Conservation (phyloP, 1,140 invertebrate genomes). For the Lasioglossum baleicum region DNA sequence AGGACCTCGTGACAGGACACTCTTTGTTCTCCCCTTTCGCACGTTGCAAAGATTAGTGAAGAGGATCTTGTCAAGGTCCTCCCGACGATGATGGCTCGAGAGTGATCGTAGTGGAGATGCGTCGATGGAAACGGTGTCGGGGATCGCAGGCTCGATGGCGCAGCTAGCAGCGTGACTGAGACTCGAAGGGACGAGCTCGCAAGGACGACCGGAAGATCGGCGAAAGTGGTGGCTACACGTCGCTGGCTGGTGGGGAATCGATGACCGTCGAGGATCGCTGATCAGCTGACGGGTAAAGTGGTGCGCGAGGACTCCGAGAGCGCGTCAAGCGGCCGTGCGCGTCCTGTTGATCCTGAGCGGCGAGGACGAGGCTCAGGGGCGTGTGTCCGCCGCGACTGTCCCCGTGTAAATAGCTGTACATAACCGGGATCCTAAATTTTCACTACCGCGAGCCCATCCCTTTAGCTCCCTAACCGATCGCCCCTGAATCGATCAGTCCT, state of each 20-base stretch:
- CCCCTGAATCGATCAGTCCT: no score
- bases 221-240: no score
- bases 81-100: neutral
- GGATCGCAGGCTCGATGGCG: constrained; percentile 44
- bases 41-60: no score
- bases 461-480: no score
- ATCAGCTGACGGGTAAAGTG: constrained; percentile 24
- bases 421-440: constrained; percentile 22
- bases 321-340: neutral
- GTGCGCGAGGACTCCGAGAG: neutral
- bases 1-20: no score
- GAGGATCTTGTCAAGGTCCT: no score
- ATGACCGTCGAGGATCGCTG: neutral
- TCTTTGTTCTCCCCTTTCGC: no score
- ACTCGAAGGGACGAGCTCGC: no score
- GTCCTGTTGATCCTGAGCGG: constrained; percentile 44
- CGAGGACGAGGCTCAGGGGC: constrained; percentile 16
- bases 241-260: neutral
- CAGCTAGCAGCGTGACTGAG: constrained; percentile 54
- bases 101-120: constrained; percentile 28
- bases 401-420: constrained; percentile 70
- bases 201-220: no score
- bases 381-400: constrained; percentile 32
- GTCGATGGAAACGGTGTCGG: constrained; percentile 5
- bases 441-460: no score